Conservation (phyloP, 2,797 vertebrate species). For the Scolopax rusticola region DNA sequence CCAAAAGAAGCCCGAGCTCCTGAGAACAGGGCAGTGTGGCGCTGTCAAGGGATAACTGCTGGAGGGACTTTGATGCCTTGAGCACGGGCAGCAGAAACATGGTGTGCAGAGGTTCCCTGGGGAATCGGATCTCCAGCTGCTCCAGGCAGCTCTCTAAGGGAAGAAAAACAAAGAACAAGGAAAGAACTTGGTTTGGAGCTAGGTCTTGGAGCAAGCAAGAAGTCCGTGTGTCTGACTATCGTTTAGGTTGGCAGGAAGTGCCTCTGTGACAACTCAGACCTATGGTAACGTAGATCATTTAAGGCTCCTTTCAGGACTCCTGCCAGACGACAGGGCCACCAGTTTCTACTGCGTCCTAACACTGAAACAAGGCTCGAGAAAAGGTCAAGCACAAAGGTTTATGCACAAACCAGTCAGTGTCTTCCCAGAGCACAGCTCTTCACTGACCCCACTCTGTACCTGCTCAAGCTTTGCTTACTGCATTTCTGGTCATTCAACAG, state of each 20-base stretch:
- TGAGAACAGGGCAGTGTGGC: constrained; percentile 74
- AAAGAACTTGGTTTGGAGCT: background rate
- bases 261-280: rapidly evolving
- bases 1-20: constrained; percentile 80
- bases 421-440: background rate
- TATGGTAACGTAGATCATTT: background rate
- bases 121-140: constrained; percentile 86
- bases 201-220: background rate
- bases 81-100: constrained; percentile 80
- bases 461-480: background rate
- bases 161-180: constrained; percentile 14
- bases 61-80: constrained; percentile 81
- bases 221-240: background rate
- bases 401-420: background rate
- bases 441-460: background rate
- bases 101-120: constrained; percentile 78
- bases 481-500: background rate
- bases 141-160: constrained; percentile 82
- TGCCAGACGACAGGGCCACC: background rate
- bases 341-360: background rate
- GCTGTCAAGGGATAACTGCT: constrained; percentile 84
- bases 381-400: background rate
- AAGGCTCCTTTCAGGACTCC: background rate
- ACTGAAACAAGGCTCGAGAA: background rate
- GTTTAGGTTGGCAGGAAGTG: background rate